Evolutionary conservation across 2,113 vertebrate genomes (phyloP).

Genomic region (Lanius ludovicianus): DNA sequence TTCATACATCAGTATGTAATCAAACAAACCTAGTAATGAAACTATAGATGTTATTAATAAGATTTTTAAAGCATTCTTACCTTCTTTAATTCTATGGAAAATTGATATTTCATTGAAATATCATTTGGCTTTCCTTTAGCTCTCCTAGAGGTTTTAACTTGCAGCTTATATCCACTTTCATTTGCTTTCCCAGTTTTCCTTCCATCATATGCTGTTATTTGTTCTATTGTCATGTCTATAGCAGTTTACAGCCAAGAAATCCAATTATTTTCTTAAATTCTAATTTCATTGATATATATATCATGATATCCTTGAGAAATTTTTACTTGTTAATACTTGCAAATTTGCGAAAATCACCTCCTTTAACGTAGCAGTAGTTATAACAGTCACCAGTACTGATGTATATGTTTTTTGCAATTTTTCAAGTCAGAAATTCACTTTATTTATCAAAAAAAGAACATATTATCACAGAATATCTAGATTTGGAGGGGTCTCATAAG

Average conservation of each 20-base stretch:
- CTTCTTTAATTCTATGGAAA: background rate
- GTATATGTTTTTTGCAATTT: background rate
- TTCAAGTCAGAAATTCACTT: background rate
- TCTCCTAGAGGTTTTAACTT: background rate
- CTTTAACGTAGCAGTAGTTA: background rate
- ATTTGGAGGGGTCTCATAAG: background rate
- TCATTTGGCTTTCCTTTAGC: background rate
- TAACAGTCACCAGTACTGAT: background rate
- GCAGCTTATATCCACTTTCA: background rate
- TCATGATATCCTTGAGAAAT: background rate
- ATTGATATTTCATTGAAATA: background rate
- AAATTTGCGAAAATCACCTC: background rate
- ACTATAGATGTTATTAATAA: background rate
- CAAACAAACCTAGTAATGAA: background rate
- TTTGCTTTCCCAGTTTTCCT: background rate
- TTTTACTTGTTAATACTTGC: background rate
- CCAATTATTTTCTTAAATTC: background rate
- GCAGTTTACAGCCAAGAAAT: background rate
- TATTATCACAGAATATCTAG: fast-evolving
- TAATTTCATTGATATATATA: background rate
- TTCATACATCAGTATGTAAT: background rate
- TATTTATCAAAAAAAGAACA: background rate
- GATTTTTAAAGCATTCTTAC: background rate
- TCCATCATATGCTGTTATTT: background rate
- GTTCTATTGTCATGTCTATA: background rate